Evolutionary conservation across 2,888 invertebrate species (phyloP).

Genomic region (Tholera decimalis): DNA sequence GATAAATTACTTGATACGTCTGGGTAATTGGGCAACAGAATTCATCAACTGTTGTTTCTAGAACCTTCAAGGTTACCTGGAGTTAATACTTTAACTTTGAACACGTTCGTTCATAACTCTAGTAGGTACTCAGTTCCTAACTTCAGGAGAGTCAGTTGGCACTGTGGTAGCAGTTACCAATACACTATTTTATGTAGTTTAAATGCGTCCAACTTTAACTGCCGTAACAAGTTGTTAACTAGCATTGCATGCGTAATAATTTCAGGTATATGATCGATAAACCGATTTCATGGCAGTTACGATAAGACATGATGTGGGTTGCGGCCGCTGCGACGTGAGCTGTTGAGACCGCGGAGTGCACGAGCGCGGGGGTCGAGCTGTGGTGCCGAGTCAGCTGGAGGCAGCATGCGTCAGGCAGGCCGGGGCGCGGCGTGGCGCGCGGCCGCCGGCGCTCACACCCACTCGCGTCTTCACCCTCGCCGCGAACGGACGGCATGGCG

Average conservation of each 20-base stretch:
- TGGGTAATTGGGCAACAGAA: conserved; percentile 29
- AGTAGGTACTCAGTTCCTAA: too few species aligned
- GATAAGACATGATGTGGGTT: conserved; percentile 37
- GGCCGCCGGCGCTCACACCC: conserved; percentile 64
- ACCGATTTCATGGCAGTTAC: conserved; percentile 53
- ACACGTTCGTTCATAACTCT: conserved; percentile 9
- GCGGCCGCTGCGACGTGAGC: conserved; percentile 24
- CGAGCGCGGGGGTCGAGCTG: background rate
- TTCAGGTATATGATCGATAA: conserved; percentile 46
- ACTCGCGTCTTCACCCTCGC: conserved; percentile 84
- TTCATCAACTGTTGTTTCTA: conserved; percentile 11
- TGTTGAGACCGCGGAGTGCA: conserved; percentile 2
- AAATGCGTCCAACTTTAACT: conserved; percentile 29
- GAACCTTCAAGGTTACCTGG: conserved; percentile 24
- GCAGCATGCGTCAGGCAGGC: conserved; percentile 42
- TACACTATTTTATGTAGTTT: conserved; percentile 10
- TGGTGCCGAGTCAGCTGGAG: conserved; percentile 43
- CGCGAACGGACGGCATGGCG: conserved; percentile 83
- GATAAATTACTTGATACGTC: conserved; percentile 21
- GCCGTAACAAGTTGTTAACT: conserved; percentile 51
- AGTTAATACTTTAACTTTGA: conserved; percentile 1
- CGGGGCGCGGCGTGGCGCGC: conserved; percentile 53
- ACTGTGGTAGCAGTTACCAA: conserved; percentile 10
- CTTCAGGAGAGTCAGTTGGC: too few species aligned
- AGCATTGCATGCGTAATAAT: conserved; percentile 53